Evolutionary conservation across 2,888 invertebrate species (phyloP), one percentile per base, ranked within the genome.

Genomic region (Metalampra italica): DNA sequence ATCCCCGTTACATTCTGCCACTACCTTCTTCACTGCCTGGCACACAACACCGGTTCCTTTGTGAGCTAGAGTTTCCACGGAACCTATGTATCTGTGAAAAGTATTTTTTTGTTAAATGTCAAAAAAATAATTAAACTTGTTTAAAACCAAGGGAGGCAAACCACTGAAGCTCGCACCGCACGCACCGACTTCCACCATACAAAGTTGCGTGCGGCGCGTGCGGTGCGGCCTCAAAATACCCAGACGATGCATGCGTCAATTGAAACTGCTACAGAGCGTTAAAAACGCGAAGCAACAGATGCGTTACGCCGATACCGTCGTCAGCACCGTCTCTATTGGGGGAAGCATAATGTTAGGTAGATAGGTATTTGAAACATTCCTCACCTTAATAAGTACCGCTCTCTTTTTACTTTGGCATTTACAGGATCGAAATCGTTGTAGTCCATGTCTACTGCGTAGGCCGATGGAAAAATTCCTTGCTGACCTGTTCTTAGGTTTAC

Each of bases 21-120:
- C 93, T 56, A 97, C 96, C 72, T 97, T 94, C 63, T 95, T 93
- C 4, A 97, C 97, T 0, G 97, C 97, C 87, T 97, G 96, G 76
- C 96, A 96, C 11, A 97, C 94, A 0, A 98, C 97, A 7, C 97
- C 95, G 22, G 98, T 98, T n/a, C 99, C 98, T 88, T 98, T 98
- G 83, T 98, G 98, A 61, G 96, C 96, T 60, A 95, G 90, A 0
- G 98, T 98, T 83, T 99, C 98, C 45, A 99, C 96, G 0, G 98
- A 98, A 0, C 98, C 99, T 76, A 99, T 92, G 82, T 98, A 98
- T 43, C 90, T 90, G 56, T 40, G 53, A 43, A 51, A 45, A 51
- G 43, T 15, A 49, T 37, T 32, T 5, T 8, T 32, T 32, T 11
- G 32, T 5, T 32, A 32, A 32, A n/a, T n/a, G n/a, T 22, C 3